phyloP scores from a whole-genome alignment of 2,888 invertebrate genomes.

The Diarsia rubi region DNA sequence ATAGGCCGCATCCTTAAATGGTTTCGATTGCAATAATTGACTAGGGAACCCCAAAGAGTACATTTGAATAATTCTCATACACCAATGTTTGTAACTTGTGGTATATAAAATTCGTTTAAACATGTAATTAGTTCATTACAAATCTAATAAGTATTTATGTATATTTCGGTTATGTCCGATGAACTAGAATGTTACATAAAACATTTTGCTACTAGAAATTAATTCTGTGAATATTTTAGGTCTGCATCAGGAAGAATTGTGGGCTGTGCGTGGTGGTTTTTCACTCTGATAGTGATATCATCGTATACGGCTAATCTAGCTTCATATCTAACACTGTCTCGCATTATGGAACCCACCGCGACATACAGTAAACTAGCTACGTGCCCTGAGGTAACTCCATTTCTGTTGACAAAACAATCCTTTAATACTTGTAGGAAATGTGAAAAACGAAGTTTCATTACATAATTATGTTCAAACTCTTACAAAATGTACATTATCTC shows the following conservation, averaged over 20 bases:
- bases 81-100: background rate
- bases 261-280: slow-evolving; percentile 99
- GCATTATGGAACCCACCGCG: slow-evolving; percentile 97
- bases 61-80: background rate
- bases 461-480: background rate
- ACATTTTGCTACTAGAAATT: background rate
- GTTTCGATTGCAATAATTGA: background rate
- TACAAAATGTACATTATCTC: background rate
- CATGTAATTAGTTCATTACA: background rate
- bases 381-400: slow-evolving; percentile 80
- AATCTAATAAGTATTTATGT: background rate
- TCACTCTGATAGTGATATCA: slow-evolving; percentile 98
- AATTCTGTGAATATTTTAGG: slow-evolving; percentile 79
- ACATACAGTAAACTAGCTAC: slow-evolving; percentile 78
- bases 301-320: slow-evolving; percentile 99
- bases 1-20: background rate
- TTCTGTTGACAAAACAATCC: slow-evolving; percentile 21
- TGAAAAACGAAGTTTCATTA: background rate
- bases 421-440: slow-evolving; percentile 8
- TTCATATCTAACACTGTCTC: slow-evolving; percentile 98
- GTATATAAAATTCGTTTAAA: background rate
- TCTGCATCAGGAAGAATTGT: slow-evolving; percentile 98
- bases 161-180: background rate
- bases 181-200: background rate
- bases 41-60: background rate